Conservation (phyloP, 2,113 vertebrate species). For the Leuciscus idus region DNA sequence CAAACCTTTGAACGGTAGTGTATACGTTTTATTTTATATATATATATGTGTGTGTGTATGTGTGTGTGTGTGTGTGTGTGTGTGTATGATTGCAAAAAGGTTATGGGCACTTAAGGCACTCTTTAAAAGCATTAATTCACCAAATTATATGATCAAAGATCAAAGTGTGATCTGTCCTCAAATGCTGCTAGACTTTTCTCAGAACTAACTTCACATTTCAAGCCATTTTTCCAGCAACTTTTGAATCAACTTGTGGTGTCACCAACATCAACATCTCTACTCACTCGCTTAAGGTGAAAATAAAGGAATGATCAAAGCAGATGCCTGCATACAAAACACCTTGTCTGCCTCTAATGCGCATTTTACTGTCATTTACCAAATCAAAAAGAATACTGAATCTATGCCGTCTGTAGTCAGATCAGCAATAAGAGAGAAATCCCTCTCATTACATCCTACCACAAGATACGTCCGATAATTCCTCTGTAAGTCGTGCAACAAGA, state of each 20-base stretch:
- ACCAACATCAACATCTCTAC: not conserved
- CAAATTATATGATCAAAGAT: not conserved
- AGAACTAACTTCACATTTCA: not conserved
- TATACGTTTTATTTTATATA: no score
- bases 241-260: not conserved
- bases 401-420: not conserved
- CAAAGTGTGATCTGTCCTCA: not conserved
- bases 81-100: no score
- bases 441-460: not conserved
- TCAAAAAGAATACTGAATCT: not conserved
- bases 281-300: not conserved
- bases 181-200: not conserved
- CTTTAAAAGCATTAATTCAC: not conserved
- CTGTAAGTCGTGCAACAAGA: not conserved
- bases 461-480: not conserved
- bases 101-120: no score
- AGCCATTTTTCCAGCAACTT: not conserved
- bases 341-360: no score
- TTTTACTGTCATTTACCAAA: not conserved
- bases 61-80: no score
- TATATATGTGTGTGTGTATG: no score
- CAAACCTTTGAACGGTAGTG: no score
- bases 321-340: not conserved
- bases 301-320: not conserved
- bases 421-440: not conserved